phyloP scores from a whole-genome alignment of 2,113 vertebrate genomes.

The zebrafish (Danio rerio) region GRCz12tu NC_133190.1:38896001-38896500 shows the following conservation, averaged over 20 bases:
- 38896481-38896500: slow-evolving; percentile 92
- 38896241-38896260: slow-evolving; percentile 83
- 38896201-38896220: slow-evolving; percentile 86
- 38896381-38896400: slow-evolving; percentile 77
- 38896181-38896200: slow-evolving; percentile 90
- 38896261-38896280: slow-evolving; percentile 83
- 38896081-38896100: slow-evolving; percentile 95
- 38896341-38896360: slow-evolving; percentile 93
- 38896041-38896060: slow-evolving; percentile 93
- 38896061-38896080: slow-evolving; percentile 80
- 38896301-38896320: slow-evolving; percentile 79
- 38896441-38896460: slow-evolving; percentile 70
- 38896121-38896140: slow-evolving; percentile 86
- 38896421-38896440: slow-evolving; percentile 77
- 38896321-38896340: slow-evolving; percentile 90
- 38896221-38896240: slow-evolving; percentile 86
- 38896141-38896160: slow-evolving; percentile 95
- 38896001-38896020: slow-evolving; percentile 76
- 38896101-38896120: slow-evolving; percentile 91
- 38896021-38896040: slow-evolving; percentile 78
- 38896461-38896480: slow-evolving; percentile 89
- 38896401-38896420: slow-evolving; percentile 83
- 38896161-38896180: slow-evolving; percentile 90
- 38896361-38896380: slow-evolving; percentile 90
- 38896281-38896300: slow-evolving; percentile 79